These are phyloP conservation scores for Sardina pilchardus DNA, from an alignment of 2,113 vertebrate genomes.

Conservation along the genomic window DNA sequence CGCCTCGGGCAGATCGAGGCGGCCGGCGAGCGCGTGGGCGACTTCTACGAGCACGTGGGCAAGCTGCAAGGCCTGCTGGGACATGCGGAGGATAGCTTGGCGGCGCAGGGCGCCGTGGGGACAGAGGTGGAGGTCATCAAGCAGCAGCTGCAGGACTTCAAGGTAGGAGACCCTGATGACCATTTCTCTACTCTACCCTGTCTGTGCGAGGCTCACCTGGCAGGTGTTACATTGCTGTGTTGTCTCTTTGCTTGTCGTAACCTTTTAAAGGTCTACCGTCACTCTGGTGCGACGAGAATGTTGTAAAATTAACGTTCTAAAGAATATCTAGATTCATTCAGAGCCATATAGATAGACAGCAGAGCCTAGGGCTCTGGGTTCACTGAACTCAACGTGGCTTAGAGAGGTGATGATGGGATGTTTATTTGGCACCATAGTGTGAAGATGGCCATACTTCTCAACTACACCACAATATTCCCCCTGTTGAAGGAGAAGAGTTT, in stretches of 20 bases:
- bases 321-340: no score
- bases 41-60: conserved; percentile 83
- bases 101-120: conserved; percentile 84
- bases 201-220: neutral
- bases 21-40: conserved; percentile 76
- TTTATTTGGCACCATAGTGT: no score
- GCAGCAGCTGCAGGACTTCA: conserved; percentile 91
- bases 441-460: no score
- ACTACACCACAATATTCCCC: no score
- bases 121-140: conserved; percentile 93
- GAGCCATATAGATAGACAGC: no score
- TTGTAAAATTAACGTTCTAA: no score
- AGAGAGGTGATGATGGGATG: no score
- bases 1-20: conserved; percentile 83
- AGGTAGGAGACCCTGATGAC: conserved; percentile 73
- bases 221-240: neutral
- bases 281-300: no score
- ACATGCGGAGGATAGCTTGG: conserved; percentile 81
- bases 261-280: no score
- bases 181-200: neutral
- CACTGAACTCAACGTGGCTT: neutral
- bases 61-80: conserved; percentile 82
- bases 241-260: conserved; percentile 9
- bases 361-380: no score
- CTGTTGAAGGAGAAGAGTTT: no score